These are phyloP conservation scores for Cantharis nigra DNA, from an alignment of 2,888 invertebrate genomes.

Conservation along the genomic window DNA sequence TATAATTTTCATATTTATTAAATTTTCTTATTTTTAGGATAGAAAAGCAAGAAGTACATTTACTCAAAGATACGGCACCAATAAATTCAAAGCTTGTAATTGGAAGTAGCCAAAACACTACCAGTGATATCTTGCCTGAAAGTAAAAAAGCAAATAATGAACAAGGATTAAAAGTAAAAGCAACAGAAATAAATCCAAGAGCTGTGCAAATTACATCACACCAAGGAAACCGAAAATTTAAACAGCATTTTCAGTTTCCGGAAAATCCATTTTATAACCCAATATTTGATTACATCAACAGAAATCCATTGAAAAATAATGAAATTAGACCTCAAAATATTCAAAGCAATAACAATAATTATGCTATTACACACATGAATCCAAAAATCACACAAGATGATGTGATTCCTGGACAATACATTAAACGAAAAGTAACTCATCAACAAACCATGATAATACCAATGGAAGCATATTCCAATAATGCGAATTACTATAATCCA, in stretches of 20 bases:
- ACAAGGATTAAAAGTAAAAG: slow-evolving; percentile 46
- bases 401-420: slow-evolving; percentile 45
- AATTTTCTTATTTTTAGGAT: slow-evolving; percentile 41
- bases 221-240: neutral
- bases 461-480: neutral
- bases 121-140: slow-evolving; percentile 60
- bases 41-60: slow-evolving; percentile 41
- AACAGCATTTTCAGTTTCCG: slow-evolving; percentile 40
- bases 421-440: slow-evolving; percentile 51
- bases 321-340: slow-evolving; percentile 12
- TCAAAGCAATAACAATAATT: neutral
- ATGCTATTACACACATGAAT: slow-evolving; percentile 16
- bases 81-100: slow-evolving; percentile 2
- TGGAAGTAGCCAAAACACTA: slow-evolving; percentile 23
- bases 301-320: slow-evolving; percentile 8
- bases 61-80: slow-evolving; percentile 26
- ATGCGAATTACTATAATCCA: neutral
- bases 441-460: slow-evolving; percentile 48
- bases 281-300: slow-evolving; percentile 47
- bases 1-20: neutral
- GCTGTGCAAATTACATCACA: neutral
- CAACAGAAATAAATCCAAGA: neutral
- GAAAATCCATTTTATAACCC: slow-evolving; percentile 45
- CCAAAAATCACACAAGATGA: slow-evolving; percentile 40
- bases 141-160: slow-evolving; percentile 61